phyloP scores from a whole-genome alignment of 2,797 vertebrate species.

The Tenualosa thibaudeaui region DNA sequence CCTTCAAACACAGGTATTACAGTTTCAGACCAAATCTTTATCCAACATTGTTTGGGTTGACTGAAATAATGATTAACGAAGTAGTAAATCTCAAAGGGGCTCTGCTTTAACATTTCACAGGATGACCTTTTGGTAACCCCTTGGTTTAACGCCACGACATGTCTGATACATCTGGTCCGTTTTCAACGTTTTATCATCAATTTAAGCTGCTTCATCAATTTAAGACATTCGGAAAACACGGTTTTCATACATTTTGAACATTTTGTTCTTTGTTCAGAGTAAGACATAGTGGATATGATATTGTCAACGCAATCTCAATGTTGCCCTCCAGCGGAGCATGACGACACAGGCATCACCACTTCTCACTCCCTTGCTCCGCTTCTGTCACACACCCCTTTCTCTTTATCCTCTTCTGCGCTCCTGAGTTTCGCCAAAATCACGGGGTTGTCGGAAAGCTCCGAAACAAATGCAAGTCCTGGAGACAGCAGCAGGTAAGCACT shows the following conservation, averaged over 20 bases:
- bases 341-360: slow-evolving; percentile 38
- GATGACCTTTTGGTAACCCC: slow-evolving; percentile 15
- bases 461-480: slow-evolving; percentile 61
- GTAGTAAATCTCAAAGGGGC: background rate
- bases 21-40: too few species aligned
- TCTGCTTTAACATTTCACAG: background rate
- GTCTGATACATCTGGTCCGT: background rate
- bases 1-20: background rate
- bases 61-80: background rate
- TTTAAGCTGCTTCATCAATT: background rate
- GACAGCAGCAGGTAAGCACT: slow-evolving; percentile 61
- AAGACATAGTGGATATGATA: slow-evolving; percentile 6
- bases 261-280: background rate
- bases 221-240: background rate
- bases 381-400: slow-evolving; percentile 7
- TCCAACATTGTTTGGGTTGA: too few species aligned
- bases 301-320: background rate
- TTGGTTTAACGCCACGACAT: background rate
- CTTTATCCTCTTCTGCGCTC: slow-evolving; percentile 48
- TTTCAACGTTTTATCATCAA: background rate
- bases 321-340: slow-evolving; percentile 31
- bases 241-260: slow-evolving; percentile 4
- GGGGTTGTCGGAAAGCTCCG: slow-evolving; percentile 58
- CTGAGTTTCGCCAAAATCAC: slow-evolving; percentile 60
- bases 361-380: slow-evolving; percentile 45